Evolutionary conservation across 2,113 vertebrate genomes (phyloP).

Genomic region (Oreocharis arfaki): DNA sequence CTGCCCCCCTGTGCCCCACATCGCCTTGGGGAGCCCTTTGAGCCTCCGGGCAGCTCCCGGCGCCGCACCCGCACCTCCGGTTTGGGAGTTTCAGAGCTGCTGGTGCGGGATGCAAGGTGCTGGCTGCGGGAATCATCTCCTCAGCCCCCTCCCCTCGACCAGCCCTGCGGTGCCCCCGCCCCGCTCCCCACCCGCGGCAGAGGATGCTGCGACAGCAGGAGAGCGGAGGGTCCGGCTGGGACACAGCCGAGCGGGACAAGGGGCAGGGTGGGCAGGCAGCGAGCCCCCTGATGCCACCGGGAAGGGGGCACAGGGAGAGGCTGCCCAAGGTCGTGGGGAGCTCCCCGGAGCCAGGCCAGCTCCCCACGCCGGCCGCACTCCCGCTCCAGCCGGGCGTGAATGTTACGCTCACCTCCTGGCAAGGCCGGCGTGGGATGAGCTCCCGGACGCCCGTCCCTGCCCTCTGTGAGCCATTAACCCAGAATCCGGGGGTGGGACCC

Average conservation of each 20-base stretch:
- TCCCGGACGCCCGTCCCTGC: background rate
- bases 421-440: accelerated
- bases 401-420: background rate
- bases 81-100: background rate
- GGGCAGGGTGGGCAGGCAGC: background rate
- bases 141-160: background rate
- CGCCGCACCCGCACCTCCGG: accelerated
- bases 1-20: background rate
- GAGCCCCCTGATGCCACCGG: accelerated
- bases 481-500: accelerated
- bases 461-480: background rate
- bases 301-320: background rate
- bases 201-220: background rate
- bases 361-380: accelerated
- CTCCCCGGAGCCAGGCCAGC: background rate
- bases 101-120: background rate
- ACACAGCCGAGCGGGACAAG: accelerated
- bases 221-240: accelerated
- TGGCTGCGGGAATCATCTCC: background rate
- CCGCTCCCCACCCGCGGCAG: background rate
- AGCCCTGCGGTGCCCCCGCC: accelerated
- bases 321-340: background rate
- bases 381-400: background rate
- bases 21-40: background rate
- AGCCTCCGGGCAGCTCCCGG: background rate